Evolutionary conservation across 2,797 vertebrate species (phyloP), one percentile per base, ranked within the genome.

Genomic region (Sebastes reedi): DNA sequence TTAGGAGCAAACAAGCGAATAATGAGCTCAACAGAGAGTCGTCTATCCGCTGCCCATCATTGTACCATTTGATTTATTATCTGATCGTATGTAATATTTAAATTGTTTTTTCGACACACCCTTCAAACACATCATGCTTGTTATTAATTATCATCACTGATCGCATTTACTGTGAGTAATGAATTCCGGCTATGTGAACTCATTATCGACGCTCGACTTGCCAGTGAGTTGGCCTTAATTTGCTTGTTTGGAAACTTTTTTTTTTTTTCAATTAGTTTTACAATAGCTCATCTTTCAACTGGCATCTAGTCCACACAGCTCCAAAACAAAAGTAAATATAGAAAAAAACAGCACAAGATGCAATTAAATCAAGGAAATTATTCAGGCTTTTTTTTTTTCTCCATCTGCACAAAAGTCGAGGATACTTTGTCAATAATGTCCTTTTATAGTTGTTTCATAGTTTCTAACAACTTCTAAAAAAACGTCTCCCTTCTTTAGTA

Each of bases 211-310:
- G 90, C 91, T 86, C 87, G 81, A 80, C 80, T 82, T 83, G 25
- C 27, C 89, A 92, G 90, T 85, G 67, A 90, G 6, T 71, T 92
- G 88, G 72, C 89, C 89, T 88, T 82, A 90, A 93, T 95, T 94
- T 90, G 83, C 75, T 80, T 83, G 70, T 83, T 88, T 55, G 58
- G 68, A 88, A 83, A 42, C 73, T 58, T 71, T 54, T 29, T 87
- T 58, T 29, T 87, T 72, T 59, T 46, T 59, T 30, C 13, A 66
- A n/a, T 70, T 75, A 56, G 27, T 65, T 75, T 83, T 39, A 58
- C 16, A 72, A 52, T 20, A 25, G 56, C 10, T 61, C 56, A 32
- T 3, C 34, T 58, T 32, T 62, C 20, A 22, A 18, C 2, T 52
- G 59, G 14, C 18, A 74, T 74, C n/a, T 25, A 20, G 39, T 24